Base-by-base conservation (phyloP, 2,797 vertebrate species). In the Lagodon rhomboides region DNA sequence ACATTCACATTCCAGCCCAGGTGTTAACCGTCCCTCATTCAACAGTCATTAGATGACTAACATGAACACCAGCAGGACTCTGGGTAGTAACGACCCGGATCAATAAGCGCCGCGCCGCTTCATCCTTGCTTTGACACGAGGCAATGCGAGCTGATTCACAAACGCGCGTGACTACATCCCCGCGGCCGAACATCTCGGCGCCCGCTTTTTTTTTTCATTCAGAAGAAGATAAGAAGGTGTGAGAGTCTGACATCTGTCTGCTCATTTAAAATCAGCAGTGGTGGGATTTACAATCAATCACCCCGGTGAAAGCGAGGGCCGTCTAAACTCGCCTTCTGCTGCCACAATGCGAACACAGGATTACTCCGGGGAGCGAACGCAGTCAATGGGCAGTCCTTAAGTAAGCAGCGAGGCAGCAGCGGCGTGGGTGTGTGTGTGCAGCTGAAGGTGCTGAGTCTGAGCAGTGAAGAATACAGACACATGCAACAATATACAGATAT, bases 271-370 rank as follows among this genome's bases (percentile, higher is more conserved):
- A 82, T 50, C 41, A 53, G 43, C 1, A 0, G 22, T 15, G 68
- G 66, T 18, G 61, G 74, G 84, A 74, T 79, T 80, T 50, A 77
- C 75, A 77, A 79, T 85, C 77, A 77, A 75, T 83, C 73, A 68
- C 34, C 34, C 77, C 55, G 49, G 30, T 58, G 66, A 65, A 78
- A 55, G 73, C 49, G 50, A 41, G 49, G 63, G 46, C 20, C 1
- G 9, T 62, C 50, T 77, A 71, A 71, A 84, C 73, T 85, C 79
- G 66, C 59, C 82, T 81, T 85, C 59, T 15, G 25, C 61, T 55
- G 79, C 53, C 73, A 73, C 79, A 25, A 44, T 59, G 79, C 60
- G 68, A 87, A 70, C 64, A 51, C 64, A 61, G 67, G 38, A 27
- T 60, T 65, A 41, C 77, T 70, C 74, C 30, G 50, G 72, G 74